Conservation (phyloP, 2,113 vertebrate genomes). For the Vireo altiloquus region DNA sequence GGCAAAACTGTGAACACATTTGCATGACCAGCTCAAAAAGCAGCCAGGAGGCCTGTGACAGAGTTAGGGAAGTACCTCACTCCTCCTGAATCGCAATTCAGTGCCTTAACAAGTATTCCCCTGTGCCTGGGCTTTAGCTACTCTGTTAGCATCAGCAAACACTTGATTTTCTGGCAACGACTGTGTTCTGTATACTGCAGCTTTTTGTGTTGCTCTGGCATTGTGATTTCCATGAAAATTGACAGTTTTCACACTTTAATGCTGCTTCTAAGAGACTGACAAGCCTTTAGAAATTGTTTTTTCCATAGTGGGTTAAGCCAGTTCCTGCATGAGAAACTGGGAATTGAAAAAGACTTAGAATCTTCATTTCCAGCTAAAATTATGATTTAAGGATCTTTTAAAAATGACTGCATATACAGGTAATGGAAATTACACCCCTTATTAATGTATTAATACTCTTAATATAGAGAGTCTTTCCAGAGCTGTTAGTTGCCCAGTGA, state of each 20-base stretch:
- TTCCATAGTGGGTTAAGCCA: background rate
- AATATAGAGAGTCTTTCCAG: background rate
- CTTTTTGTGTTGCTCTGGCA: constrained; percentile 11
- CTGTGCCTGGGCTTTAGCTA: constrained; percentile 16
- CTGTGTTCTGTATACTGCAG: background rate
- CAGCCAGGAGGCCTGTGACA: background rate
- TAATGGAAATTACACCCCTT: background rate
- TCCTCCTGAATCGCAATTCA: background rate
- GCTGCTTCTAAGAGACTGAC: background rate
- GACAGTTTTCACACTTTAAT: constrained; percentile 27
- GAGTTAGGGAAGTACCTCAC: background rate
- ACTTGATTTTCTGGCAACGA: constrained; percentile 23
- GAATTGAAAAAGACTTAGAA: background rate
- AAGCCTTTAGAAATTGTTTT: background rate
- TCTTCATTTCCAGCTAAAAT: background rate
- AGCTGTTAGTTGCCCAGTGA: background rate
- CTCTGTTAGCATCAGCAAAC: constrained; percentile 10
- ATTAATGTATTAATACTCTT: background rate
- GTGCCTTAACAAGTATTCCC: constrained; percentile 6
- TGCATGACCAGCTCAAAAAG: background rate
- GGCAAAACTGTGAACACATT: background rate
- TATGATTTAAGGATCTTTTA: background rate
- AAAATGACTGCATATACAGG: background rate
- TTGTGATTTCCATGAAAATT: constrained; percentile 36
- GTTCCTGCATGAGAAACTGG: background rate